Conservation (phyloP, 2,888 invertebrate genomes). For the Caenorhabditis sulstoni region DNA sequence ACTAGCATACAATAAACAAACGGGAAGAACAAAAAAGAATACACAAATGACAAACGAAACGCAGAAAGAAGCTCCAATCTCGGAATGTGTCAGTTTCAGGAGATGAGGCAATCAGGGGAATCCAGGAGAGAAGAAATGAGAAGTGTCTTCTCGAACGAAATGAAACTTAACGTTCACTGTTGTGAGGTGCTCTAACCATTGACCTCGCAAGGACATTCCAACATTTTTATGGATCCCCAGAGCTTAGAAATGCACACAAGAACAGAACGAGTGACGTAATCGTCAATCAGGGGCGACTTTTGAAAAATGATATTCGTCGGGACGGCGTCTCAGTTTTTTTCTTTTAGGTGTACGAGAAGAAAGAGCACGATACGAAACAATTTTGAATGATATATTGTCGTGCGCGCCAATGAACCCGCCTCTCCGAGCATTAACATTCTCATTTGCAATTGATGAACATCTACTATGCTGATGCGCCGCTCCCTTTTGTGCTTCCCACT, state of each 20-base stretch:
- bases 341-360: neutral
- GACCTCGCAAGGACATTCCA: neutral
- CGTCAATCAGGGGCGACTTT: neutral
- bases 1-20: slow-evolving; percentile 58
- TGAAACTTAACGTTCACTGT: slow-evolving; percentile 7
- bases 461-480: slow-evolving; percentile 55
- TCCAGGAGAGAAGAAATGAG: neutral
- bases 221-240: slow-evolving; percentile 19
- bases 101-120: slow-evolving; percentile 39
- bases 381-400: slow-evolving; percentile 54
- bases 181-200: neutral
- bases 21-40: too few species aligned
- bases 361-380: slow-evolving; percentile 52
- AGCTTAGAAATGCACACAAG: slow-evolving; percentile 31
- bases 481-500: neutral
- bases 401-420: slow-evolving; percentile 52
- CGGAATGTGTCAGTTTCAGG: slow-evolving; percentile 41
- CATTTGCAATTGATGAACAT: slow-evolving; percentile 67
- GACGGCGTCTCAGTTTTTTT: slow-evolving; percentile 15
- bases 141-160: neutral
- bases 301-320: slow-evolving; percentile 56
- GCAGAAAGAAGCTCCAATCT: slow-evolving; percentile 16
- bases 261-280: slow-evolving; percentile 22
- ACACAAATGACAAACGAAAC: slow-evolving; percentile 1
- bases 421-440: slow-evolving; percentile 59